phyloP scores from a whole-genome alignment of 1,140 invertebrate species.

The Orius insidiosus region DNA sequence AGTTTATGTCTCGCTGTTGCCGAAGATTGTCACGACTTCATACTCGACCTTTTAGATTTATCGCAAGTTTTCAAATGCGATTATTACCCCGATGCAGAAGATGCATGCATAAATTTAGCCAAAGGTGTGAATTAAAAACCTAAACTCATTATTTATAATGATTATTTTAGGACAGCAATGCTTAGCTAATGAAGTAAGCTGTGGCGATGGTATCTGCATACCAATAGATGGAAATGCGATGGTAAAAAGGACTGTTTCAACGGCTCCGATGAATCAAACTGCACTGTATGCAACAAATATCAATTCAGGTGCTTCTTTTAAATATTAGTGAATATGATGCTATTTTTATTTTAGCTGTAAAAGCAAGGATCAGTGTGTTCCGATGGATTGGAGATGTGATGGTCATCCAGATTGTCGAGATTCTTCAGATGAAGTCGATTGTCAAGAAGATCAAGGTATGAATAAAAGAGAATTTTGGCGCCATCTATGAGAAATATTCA shows the following conservation, averaged over 20 bases:
- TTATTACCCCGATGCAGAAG: slow-evolving; percentile 35
- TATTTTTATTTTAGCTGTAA: slow-evolving; percentile 4
- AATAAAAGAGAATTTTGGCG: too few species aligned
- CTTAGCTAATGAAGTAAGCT: slow-evolving; percentile 36
- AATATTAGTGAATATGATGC: background rate
- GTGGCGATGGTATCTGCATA: slow-evolving; percentile 44
- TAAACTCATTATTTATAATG: background rate
- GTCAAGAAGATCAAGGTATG: slow-evolving; percentile 16
- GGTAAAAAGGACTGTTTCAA: slow-evolving; percentile 41
- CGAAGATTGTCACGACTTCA: slow-evolving; percentile 40
- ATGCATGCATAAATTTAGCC: slow-evolving; percentile 28
- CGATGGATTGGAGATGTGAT: slow-evolving; percentile 25
- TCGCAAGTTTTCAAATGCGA: slow-evolving; percentile 37
- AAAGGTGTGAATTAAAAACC: slow-evolving; percentile 20
- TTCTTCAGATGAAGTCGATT: slow-evolving; percentile 29
- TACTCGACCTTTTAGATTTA: slow-evolving; percentile 31
- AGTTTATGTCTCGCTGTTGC: slow-evolving; percentile 43
- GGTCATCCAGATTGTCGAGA: slow-evolving; percentile 27
- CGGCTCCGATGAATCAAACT: slow-evolving; percentile 43
- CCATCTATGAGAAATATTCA: too few species aligned
- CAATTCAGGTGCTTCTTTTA: slow-evolving; percentile 7
- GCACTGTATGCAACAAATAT: slow-evolving; percentile 23
- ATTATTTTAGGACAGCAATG: slow-evolving; percentile 27
- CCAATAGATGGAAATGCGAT: slow-evolving; percentile 46
- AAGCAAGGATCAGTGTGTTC: slow-evolving; percentile 12